Conservation (phyloP, 2,797 vertebrate genomes). For the Rhinichthys osculus region DNA sequence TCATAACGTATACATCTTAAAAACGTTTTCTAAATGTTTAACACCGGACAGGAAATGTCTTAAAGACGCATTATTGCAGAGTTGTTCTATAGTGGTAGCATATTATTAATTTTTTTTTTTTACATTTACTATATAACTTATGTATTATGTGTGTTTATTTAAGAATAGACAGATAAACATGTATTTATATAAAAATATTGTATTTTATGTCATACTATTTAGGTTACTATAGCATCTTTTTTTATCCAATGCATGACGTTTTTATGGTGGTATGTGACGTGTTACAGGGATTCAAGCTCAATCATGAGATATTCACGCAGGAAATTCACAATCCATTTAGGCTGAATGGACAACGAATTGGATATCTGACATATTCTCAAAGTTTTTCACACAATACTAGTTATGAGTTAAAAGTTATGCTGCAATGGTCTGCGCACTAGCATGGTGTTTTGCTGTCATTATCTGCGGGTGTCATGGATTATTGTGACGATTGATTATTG, state of each 20-base stretch:
- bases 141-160: no score
- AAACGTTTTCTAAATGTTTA: neutral
- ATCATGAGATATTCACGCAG: conserved; percentile 5
- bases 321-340: neutral
- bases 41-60: neutral
- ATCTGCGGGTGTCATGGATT: neutral
- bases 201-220: neutral
- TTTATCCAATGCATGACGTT: conserved; percentile 17
- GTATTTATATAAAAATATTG: neutral
- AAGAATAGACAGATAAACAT: neutral
- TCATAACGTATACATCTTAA: neutral
- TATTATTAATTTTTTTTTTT: no score
- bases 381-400: neutral
- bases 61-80: no score
- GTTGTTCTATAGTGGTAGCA: neutral
- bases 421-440: neutral
- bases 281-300: neutral
- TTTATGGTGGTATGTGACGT: conserved; percentile 15
- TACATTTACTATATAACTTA: no score
- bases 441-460: conserved; percentile 1
- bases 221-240: neutral
- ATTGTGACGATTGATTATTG: neutral
- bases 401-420: neutral
- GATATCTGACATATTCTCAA: neutral
- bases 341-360: neutral